These are phyloP conservation scores for Nesometra sesokonis DNA, from an alignment of 35 echinoderm and acorn worm species.

Conservation along the genomic window DNA sequence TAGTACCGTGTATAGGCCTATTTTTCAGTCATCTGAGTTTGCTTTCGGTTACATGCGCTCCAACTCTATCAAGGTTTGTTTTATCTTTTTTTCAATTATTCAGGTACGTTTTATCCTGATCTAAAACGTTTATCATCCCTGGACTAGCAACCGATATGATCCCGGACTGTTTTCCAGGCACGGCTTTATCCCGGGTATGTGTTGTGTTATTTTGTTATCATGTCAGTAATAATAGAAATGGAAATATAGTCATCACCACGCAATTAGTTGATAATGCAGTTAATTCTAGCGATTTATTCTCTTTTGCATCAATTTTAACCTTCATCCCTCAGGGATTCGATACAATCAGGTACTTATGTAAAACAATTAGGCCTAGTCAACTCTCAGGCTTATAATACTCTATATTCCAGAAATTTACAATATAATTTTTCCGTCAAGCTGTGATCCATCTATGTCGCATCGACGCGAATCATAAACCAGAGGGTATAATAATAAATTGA, in stretches of 20 bases:
- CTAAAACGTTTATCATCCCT: no score
- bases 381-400: background rate
- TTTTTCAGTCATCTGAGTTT: no score
- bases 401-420: background rate
- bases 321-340: background rate
- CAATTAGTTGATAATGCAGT: background rate
- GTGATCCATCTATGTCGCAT: background rate
- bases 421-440: background rate
- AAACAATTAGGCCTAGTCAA: background rate
- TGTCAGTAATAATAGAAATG: background rate
- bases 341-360: background rate
- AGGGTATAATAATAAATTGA: background rate
- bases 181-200: no score
- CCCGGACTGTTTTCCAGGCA: no score
- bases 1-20: no score
- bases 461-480: background rate
- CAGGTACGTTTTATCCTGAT: no score
- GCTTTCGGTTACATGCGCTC: no score
- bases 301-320: background rate
- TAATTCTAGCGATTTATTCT: background rate
- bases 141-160: no score
- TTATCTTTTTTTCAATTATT: no score
- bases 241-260: background rate
- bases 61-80: no score
- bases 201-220: background rate